Evolutionary conservation across 2,797 vertebrate genomes (phyloP).

Genomic region (Karalla daura): DNA sequence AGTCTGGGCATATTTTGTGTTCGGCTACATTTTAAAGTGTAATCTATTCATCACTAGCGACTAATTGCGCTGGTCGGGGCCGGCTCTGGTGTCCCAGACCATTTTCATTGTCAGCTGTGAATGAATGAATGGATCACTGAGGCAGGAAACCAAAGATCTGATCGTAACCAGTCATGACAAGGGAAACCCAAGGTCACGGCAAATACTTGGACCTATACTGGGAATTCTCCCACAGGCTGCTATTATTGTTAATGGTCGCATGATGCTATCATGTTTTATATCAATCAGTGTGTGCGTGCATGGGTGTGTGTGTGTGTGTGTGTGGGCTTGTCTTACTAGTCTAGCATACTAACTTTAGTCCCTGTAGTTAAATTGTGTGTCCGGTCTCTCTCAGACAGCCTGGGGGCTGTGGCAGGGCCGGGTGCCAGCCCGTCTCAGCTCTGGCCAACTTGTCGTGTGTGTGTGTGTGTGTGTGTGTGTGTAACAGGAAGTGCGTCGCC

Average conservation of each 20-base stretch:
- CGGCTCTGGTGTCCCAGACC: not conserved
- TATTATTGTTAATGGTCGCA: conserved; percentile 57
- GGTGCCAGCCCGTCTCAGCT: conserved; percentile 65
- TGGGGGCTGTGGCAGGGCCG: conserved; percentile 59
- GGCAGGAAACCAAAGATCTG: conserved; percentile 20
- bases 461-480: too few relatives aligned
- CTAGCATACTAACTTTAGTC: conserved; percentile 46
- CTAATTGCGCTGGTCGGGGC: too few relatives aligned
- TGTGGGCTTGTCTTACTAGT: conserved; percentile 26
- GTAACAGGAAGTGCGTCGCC: conserved; percentile 58
- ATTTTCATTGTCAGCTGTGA: conserved; percentile 2
- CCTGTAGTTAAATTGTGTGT: conserved; percentile 61
- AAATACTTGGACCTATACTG: conserved; percentile 31
- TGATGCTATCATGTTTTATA: conserved; percentile 59
- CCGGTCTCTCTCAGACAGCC: conserved; percentile 66
- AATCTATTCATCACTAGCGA: not conserved
- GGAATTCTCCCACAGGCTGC: conserved; percentile 57
- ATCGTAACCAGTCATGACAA: conserved; percentile 44
- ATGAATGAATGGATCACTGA: conserved; percentile 30
- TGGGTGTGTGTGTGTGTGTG: conserved; percentile 19
- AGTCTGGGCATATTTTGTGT: too few relatives aligned
- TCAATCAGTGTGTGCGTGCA: conserved; percentile 51
- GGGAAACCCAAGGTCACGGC: conserved; percentile 47
- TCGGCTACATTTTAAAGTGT: not conserved
- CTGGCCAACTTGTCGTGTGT: conserved; percentile 63